Percentiles rank a stretch among this genome's conserved stretches.
phyloP scores from a whole-genome alignment of 2,113 vertebrate genomes.

The Cettia cetti region DNA sequence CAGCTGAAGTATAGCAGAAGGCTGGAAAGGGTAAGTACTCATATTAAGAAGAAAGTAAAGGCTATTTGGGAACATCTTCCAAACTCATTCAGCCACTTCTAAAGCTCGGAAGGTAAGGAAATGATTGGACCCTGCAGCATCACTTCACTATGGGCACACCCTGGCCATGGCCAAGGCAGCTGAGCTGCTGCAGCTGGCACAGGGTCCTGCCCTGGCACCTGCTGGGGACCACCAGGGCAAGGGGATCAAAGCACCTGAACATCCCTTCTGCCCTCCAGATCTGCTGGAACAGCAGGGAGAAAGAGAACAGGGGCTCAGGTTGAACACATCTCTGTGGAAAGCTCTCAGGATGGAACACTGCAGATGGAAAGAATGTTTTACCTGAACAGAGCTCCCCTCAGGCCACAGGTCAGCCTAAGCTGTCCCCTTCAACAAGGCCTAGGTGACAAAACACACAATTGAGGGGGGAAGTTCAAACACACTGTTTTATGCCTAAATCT shows the following conservation, averaged over 20 bases:
- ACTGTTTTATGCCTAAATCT: neutral
- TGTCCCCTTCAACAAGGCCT: neutral
- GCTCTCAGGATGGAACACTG: neutral
- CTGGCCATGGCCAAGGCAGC: neutral
- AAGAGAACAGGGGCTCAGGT: neutral
- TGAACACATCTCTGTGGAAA: accelerated
- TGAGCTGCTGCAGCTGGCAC: neutral
- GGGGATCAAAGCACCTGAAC: neutral
- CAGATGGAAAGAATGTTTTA: neutral
- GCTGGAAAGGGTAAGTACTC: neutral
- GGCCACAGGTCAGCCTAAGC: neutral
- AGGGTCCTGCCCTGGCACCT: neutral
- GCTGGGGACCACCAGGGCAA: neutral
- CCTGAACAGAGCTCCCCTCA: neutral
- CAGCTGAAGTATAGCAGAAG: neutral
- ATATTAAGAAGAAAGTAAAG: neutral
- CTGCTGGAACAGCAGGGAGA: neutral
- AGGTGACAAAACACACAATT: neutral
- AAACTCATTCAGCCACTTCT: neutral
- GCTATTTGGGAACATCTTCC: neutral
- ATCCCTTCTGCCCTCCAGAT: neutral
- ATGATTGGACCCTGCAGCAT: neutral
- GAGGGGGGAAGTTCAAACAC: neutral
- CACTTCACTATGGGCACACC: neutral
- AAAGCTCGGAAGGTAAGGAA: neutral